Conservation (phyloP, 2,113 vertebrate species). For the Lepus europaeus region DNA sequence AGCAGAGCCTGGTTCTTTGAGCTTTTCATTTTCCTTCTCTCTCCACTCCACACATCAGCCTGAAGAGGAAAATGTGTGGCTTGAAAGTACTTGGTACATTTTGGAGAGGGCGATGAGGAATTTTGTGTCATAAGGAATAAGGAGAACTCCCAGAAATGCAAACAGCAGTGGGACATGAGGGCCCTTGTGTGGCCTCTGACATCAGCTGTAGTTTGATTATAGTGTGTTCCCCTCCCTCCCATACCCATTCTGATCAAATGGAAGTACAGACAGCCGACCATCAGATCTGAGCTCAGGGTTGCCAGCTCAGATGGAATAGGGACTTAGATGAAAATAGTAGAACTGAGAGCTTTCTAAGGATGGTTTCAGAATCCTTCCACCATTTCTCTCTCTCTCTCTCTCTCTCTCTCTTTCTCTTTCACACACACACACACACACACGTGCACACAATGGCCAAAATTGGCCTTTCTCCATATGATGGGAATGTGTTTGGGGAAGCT, state of each 20-base stretch:
- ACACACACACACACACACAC: too few species aligned
- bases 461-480: background rate
- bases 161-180: background rate
- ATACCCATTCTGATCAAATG: background rate
- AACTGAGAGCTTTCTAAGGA: background rate
- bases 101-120: background rate
- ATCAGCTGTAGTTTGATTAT: background rate
- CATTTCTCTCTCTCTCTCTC: background rate
- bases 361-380: background rate
- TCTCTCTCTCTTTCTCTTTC: too few species aligned
- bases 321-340: background rate
- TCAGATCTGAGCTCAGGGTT: background rate
- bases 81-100: constrained; percentile 13
- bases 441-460: background rate
- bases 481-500: background rate
- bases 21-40: constrained; percentile 4
- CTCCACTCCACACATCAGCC: background rate
- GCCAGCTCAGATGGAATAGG: background rate
- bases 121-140: background rate
- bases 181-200: background rate
- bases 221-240: background rate
- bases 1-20: background rate
- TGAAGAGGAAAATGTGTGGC: background rate
- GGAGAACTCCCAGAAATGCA: background rate
- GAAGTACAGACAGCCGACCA: background rate